phyloP scores from a whole-genome alignment of 1,140 invertebrate genomes.

The Drosophila lowei region DNA sequence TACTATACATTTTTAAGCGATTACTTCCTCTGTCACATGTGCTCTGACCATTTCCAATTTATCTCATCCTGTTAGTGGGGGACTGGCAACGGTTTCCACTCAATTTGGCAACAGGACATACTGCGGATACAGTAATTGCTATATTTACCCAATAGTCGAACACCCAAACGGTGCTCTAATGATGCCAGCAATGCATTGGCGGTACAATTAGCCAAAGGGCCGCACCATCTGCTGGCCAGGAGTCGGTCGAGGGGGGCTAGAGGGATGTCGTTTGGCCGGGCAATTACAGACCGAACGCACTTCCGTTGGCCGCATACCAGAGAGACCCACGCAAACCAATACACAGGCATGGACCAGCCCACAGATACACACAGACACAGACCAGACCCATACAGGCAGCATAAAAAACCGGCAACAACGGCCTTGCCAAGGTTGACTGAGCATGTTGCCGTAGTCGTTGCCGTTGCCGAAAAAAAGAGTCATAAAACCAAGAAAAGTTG shows the following conservation, averaged over 20 bases:
- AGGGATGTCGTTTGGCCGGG: constrained; percentile 9
- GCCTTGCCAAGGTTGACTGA: constrained; percentile 83
- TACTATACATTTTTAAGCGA: background rate
- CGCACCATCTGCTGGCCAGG: constrained; percentile 35
- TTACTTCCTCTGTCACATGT: constrained; percentile 1
- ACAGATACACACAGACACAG: constrained; percentile 21
- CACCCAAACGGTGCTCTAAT: constrained; percentile 59
- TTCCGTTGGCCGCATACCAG: constrained; percentile 74
- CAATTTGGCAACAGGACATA: constrained; percentile 73
- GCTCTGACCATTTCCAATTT: constrained; percentile 20
- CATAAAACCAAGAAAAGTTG: constrained; percentile 72
- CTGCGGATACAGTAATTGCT: constrained; percentile 53
- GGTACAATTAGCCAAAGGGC: constrained; percentile 64
- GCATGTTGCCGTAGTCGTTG: constrained; percentile 47
- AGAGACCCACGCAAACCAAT: constrained; percentile 57
- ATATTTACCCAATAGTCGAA: constrained; percentile 42
- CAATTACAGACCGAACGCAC: constrained; percentile 57
- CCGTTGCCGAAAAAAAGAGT: constrained; percentile 58
- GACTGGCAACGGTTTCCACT: constrained; percentile 48
- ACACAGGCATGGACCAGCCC: constrained; percentile 29
- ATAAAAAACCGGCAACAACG: constrained; percentile 81
- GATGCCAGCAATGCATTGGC: constrained; percentile 65
- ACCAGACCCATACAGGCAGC: constrained; percentile 15
- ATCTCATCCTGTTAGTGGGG: constrained; percentile 8
- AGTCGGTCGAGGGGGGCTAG: constrained; percentile 11